Conservation (phyloP, 2,888 invertebrate genomes). For the Synanthedon myopaeformis region DNA sequence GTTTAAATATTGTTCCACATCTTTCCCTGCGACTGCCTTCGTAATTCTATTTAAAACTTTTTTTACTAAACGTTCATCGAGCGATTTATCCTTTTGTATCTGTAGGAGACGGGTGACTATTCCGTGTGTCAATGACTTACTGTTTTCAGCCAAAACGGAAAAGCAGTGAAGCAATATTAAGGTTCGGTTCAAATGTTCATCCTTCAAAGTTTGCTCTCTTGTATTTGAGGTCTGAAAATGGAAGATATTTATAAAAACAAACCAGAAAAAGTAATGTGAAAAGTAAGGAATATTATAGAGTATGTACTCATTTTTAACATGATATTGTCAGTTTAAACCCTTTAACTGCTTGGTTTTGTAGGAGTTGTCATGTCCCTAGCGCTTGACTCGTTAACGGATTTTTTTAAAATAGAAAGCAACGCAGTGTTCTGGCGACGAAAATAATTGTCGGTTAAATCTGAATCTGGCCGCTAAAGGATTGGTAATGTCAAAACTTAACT, state of each 20-base stretch:
- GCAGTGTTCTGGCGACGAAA: no score
- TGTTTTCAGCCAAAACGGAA: constrained; percentile 61
- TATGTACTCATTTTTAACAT: no score
- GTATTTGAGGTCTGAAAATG: constrained; percentile 44
- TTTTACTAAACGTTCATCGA: constrained; percentile 44
- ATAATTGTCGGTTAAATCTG: no score
- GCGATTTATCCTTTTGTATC: constrained; percentile 60
- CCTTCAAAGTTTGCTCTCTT: constrained; percentile 52
- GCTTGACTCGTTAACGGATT: no score
- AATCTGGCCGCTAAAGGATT: no score
- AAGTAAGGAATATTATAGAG: no score
- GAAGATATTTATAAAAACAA: constrained; percentile 7
- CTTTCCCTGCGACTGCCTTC: constrained; percentile 21
- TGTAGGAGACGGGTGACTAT: constrained; percentile 66
- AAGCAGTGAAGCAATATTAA: constrained; percentile 70
- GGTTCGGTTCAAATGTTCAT: constrained; percentile 71
- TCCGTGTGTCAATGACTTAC: constrained; percentile 58
- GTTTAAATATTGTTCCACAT: constrained; percentile 37
- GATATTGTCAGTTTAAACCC: no score
- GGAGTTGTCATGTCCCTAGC: no score
- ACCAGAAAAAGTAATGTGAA: no score
- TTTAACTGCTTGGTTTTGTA: no score
- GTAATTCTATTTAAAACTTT: constrained; percentile 53
- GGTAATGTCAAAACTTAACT: no score
- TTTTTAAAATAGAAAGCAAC: no score